A percentile compares a stretch with the other conserved stretches of the same genome.
phyloP scores from a whole-genome alignment of 2,113 vertebrate species.

The Bujurquina vittata region DNA sequence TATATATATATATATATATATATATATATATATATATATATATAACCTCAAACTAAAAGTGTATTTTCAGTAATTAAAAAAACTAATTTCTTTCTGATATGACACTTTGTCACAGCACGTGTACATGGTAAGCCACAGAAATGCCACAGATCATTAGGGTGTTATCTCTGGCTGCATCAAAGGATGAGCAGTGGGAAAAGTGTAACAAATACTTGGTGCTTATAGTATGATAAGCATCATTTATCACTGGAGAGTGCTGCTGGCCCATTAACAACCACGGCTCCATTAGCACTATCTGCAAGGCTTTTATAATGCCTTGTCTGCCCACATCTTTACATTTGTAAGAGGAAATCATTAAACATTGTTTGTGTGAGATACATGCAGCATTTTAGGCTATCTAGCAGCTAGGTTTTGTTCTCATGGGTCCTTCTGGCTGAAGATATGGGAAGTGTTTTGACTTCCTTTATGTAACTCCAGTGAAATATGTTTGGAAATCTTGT shows the following conservation, averaged over 20 bases:
- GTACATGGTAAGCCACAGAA: slow-evolving; percentile 38
- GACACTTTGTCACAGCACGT: slow-evolving; percentile 4
- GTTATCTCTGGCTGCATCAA: slow-evolving; percentile 73
- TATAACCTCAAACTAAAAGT: neutral
- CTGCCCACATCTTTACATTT: slow-evolving; percentile 74
- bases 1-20: too few species aligned
- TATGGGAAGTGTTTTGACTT: slow-evolving; percentile 51
- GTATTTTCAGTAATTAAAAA: slow-evolving; percentile 6
- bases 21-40: neutral
- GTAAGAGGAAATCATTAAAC: slow-evolving; percentile 81
- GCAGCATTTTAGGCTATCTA: slow-evolving; percentile 65
- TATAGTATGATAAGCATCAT: slow-evolving; percentile 76
- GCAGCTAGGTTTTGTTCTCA: slow-evolving; percentile 51
- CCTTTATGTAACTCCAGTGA: slow-evolving; percentile 1
- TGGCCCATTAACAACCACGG: slow-evolving; percentile 80
- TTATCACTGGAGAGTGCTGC: slow-evolving; percentile 81
- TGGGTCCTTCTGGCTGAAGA: slow-evolving; percentile 45
- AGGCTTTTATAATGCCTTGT: slow-evolving; percentile 76
- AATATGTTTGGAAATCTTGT: slow-evolving; percentile 7
- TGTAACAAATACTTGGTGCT: slow-evolving; percentile 78
- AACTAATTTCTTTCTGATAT: slow-evolving; percentile 11
- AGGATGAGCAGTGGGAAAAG: slow-evolving; percentile 66
- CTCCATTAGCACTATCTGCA: slow-evolving; percentile 82
- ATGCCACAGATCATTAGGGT: slow-evolving; percentile 58
- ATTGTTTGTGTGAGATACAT: slow-evolving; percentile 72